phyloP scores from a whole-genome alignment of 2,113 vertebrate species.

The Entelurus aequoreus region DNA sequence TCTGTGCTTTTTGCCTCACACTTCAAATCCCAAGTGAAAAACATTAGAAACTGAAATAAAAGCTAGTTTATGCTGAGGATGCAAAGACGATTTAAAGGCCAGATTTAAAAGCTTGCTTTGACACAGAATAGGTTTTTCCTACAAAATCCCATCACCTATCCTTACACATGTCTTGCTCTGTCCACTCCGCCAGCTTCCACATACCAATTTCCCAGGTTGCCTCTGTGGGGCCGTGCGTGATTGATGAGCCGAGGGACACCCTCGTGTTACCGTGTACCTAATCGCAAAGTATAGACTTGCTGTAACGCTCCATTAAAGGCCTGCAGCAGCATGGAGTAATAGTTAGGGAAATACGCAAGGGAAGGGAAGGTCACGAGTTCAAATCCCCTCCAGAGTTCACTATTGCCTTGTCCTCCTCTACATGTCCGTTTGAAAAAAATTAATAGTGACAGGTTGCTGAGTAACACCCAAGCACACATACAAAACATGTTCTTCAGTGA shows the following conservation, averaged over 20 bases:
- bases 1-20: conserved; percentile 15
- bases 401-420: conserved; percentile 21
- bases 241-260: conserved; percentile 64
- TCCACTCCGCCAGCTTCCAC: conserved; percentile 37
- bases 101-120: not conserved
- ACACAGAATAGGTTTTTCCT: conserved; percentile 9
- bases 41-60: conserved; percentile 38
- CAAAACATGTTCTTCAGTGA: not conserved
- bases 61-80: conserved; percentile 2
- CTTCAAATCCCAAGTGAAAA: conserved; percentile 9
- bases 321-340: conserved; percentile 48
- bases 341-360: conserved; percentile 65
- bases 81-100: conserved; percentile 12
- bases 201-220: conserved; percentile 55
- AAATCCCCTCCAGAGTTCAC: conserved; percentile 40
- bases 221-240: conserved; percentile 48
- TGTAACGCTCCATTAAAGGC: conserved; percentile 59
- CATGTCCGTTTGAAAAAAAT: conserved; percentile 35
- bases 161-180: conserved; percentile 36
- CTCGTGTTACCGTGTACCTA: conserved; percentile 50
- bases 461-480: conserved; percentile 14
- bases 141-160: conserved; percentile 33
- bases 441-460: conserved; percentile 31
- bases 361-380: conserved; percentile 60
- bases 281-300: conserved; percentile 55